These are phyloP conservation scores for Neoitamus cyanurus DNA, from an alignment of 2,888 invertebrate species.

Conservation along the genomic window DNA sequence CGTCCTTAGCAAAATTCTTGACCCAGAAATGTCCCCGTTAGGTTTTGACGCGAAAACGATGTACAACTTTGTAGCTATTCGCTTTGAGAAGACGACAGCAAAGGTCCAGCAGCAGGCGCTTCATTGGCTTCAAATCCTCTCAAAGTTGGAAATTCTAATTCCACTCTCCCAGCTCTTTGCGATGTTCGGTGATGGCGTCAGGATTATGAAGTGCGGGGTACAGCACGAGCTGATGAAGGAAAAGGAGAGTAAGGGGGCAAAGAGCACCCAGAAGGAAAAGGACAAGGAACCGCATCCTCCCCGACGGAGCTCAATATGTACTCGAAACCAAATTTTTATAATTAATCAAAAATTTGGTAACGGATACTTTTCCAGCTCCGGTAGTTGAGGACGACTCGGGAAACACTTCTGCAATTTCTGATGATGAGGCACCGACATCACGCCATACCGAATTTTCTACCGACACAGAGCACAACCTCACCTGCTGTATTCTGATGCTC, in stretches of 20 bases:
- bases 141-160: constrained; percentile 88
- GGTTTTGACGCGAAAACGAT: constrained; percentile 95
- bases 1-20: constrained; percentile 91
- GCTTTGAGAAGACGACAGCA: constrained; percentile 83
- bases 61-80: constrained; percentile 91
- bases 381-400: constrained; percentile 78
- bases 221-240: constrained; percentile 67
- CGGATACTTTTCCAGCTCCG: constrained; percentile 68
- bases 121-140: constrained; percentile 88
- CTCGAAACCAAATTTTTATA: constrained; percentile 54
- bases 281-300: constrained; percentile 64
- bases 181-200: constrained; percentile 90
- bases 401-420: constrained; percentile 75
- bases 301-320: constrained; percentile 71
- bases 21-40: constrained; percentile 94
- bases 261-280: constrained; percentile 61
- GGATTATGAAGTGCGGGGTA: constrained; percentile 73
- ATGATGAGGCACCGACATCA: constrained; percentile 73
- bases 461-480: constrained; percentile 82
- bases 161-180: constrained; percentile 88
- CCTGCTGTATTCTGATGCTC: constrained; percentile 95
- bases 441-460: constrained; percentile 76
- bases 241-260: constrained; percentile 62
- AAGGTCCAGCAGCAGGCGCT: constrained; percentile 89
- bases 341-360: background rate